Evolutionary conservation across 2,888 invertebrate species (phyloP).

Genomic region (Ceraclea dissimilis): DNA sequence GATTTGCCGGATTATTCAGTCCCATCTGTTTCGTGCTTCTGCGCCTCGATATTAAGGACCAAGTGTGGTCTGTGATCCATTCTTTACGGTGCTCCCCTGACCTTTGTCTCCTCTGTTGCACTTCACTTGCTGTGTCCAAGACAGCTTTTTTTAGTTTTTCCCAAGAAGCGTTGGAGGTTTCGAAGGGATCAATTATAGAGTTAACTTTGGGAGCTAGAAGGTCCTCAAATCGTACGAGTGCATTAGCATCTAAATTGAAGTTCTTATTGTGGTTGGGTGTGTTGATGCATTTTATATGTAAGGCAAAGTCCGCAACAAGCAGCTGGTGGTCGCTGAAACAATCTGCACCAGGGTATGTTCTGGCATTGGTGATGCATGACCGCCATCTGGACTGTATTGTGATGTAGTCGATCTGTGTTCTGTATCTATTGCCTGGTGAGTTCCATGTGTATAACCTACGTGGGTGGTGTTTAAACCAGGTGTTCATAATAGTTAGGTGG

Average conservation of each 20-base stretch:
- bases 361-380: background rate
- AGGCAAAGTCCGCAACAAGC: background rate
- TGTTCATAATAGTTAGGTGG: too few species aligned
- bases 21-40: background rate
- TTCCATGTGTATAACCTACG: background rate
- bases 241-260: background rate
- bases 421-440: too few species aligned
- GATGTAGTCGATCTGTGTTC: too few species aligned
- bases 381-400: too few species aligned
- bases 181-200: too few species aligned
- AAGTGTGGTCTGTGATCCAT: background rate
- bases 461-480: background rate
- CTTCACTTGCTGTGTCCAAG: too few species aligned
- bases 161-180: too few species aligned
- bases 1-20: background rate
- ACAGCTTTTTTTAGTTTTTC: too few species aligned
- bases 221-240: background rate
- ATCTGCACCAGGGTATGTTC: background rate
- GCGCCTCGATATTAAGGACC: background rate
- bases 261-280: background rate
- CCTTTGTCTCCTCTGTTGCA: too few species aligned
- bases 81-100: too few species aligned
- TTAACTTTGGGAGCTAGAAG: background rate
- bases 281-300: background rate
- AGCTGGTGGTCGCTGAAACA: background rate